phyloP scores from a whole-genome alignment of 2,113 vertebrate genomes.

The Mobula birostris region DNA sequence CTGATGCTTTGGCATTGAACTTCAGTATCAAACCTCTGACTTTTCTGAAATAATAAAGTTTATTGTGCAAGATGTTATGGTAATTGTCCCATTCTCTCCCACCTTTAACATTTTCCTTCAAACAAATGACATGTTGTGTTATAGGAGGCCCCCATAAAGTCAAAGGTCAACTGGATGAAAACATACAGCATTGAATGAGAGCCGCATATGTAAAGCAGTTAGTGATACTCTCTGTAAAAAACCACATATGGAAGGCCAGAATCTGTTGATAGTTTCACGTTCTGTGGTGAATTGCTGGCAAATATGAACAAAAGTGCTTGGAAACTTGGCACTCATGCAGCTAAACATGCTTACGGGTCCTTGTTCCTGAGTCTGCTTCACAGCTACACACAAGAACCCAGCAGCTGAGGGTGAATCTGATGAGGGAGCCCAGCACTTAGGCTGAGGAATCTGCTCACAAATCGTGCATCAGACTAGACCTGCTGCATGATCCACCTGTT shows the following conservation, averaged over 20 bases:
- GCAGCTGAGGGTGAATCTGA: too few species aligned
- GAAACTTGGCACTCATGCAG: too few species aligned
- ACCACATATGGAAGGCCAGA: neutral
- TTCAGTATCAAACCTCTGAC: conserved; percentile 16
- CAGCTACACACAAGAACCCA: too few species aligned
- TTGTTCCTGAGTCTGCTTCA: too few species aligned
- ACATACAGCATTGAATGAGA: neutral
- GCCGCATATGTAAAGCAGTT: neutral
- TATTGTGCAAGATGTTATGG: conserved; percentile 20
- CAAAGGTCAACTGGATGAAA: neutral
- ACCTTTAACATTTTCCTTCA: conserved; percentile 29
- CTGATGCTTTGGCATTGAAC: neutral
- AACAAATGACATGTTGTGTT: neutral
- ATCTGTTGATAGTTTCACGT: neutral
- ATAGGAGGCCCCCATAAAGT: neutral
- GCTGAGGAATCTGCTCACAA: too few species aligned
- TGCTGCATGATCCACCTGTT: too few species aligned
- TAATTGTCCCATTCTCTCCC: neutral
- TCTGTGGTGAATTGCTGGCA: too few species aligned
- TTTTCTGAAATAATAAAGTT: conserved; percentile 1
- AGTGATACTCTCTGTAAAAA: neutral
- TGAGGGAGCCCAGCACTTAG: too few species aligned
- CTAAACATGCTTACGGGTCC: too few species aligned
- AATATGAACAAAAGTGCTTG: too few species aligned
- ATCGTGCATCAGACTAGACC: too few species aligned